Conservation (phyloP, 2,888 invertebrate genomes). For the Agrotis clavis region DNA sequence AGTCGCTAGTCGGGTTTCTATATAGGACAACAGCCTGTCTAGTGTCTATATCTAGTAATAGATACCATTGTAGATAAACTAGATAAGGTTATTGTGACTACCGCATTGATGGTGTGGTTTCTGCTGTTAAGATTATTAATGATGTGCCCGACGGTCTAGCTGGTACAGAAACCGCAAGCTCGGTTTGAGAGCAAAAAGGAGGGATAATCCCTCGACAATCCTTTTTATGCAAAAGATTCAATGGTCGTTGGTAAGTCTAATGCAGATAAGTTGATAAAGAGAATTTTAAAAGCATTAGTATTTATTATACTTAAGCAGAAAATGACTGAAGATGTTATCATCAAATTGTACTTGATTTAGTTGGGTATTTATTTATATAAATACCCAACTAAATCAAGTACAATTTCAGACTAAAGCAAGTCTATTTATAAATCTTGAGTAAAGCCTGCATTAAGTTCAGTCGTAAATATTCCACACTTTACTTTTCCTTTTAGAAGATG, state of each 20-base stretch:
- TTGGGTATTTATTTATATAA: constrained; percentile 21
- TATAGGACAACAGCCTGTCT: constrained; percentile 37
- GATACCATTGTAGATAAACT: constrained; percentile 41
- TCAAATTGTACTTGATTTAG: constrained; percentile 27
- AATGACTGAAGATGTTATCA: not conserved
- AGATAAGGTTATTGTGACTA: constrained; percentile 28
- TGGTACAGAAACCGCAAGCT: constrained; percentile 13
- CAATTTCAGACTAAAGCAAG: constrained; percentile 20
- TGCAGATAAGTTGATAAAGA: not conserved
- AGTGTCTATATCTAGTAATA: constrained; percentile 15
- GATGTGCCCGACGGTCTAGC: constrained; percentile 1
- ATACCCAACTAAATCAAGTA: constrained; percentile 9
- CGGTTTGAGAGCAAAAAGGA: constrained; percentile 22
- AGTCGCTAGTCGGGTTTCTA: constrained; percentile 38
- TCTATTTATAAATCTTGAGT: constrained; percentile 46
- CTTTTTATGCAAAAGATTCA: not conserved
- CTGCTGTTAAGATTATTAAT: constrained; percentile 26
- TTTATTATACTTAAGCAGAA: not conserved
- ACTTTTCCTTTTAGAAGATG: constrained; percentile 56
- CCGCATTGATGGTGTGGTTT: constrained; percentile 34
- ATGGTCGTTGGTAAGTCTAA: not conserved
- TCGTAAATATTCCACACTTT: constrained; percentile 50
- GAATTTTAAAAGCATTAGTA: not conserved
- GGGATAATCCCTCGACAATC: constrained; percentile 1
- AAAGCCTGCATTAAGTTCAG: constrained; percentile 46